Base-by-base conservation (phyloP, 2,797 vertebrate genomes). In the Simalia tracyae region DNA sequence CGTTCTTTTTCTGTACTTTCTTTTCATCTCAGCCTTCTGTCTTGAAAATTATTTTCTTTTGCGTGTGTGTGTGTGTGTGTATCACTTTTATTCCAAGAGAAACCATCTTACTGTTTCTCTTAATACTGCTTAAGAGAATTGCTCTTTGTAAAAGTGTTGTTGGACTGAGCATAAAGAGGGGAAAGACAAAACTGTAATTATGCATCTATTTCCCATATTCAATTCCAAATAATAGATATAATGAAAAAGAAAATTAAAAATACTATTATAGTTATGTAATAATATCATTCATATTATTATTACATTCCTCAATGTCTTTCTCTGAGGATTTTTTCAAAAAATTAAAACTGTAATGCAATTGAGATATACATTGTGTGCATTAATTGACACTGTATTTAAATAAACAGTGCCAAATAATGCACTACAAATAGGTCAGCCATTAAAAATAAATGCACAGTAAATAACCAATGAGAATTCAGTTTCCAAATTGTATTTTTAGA, bases 241-340 rank as follows among this genome's bases (percentile, higher is more conserved):
- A 93, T 50, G 57, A 0, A 57, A 94, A 64, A 85, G 94, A 96
- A 96, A 95, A 87, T 93, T 26, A 59, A 61, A 89, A 22, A 93
- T 95, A 54, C 87, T 96, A 4, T 57, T 95, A 95, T 94, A 54
- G 91, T 93, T 95, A 89, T 93, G 88, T n/a, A n/a, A n/a, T n/a
- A n/a, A n/a, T n/a, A n/a, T n/a, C n/a, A n/a, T n/a, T n/a, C n/a
- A n/a, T n/a, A n/a, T n/a, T n/a, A 91, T 24, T 93, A 61, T 94
- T 95, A 87, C 94, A 96, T 97, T 97, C 96, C 95, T 97, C 96
- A 95, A 96, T 97, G 95, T 97, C 96, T 95, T 6, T 88, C 63
- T 96, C 95, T 97, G 96, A 96, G 96, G 94, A 94, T 91, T 94
- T 94, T 95, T 91, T 46, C 91, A 87, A 81, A 92, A 93, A 14